phyloP scores from a whole-genome alignment of 2,888 invertebrate genomes.

The Phengaris alcon region DNA sequence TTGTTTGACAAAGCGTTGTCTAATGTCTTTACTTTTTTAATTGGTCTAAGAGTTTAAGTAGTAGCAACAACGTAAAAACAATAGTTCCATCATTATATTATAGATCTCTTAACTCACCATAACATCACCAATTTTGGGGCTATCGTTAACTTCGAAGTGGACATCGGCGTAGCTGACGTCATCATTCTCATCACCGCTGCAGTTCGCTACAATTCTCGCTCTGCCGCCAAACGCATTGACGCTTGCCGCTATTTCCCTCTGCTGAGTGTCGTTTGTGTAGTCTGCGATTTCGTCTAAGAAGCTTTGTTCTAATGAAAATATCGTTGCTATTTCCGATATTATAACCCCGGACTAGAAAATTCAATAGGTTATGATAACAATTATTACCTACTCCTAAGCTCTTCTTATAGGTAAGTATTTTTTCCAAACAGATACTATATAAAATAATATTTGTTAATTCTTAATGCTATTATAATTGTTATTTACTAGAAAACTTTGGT shows the following conservation, averaged over 20 bases:
- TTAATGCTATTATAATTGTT: no score
- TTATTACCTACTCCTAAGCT: no score
- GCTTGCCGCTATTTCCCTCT: conserved; percentile 46
- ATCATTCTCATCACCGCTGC: conserved; percentile 49
- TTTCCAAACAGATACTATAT: no score
- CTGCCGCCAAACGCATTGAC: conserved; percentile 47
- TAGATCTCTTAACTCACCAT: neutral
- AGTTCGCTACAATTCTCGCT: conserved; percentile 51
- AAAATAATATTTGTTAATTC: no score
- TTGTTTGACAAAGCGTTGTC: no score
- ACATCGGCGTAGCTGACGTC: conserved; percentile 52
- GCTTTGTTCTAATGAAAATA: conserved; percentile 57
- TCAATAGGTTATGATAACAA: conserved; percentile 30
- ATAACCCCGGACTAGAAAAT: conserved; percentile 49
- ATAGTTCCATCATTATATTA: neutral
- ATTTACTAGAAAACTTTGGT: neutral
- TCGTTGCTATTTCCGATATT: conserved; percentile 49
- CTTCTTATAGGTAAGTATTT: no score
- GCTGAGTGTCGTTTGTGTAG: conserved; percentile 55
- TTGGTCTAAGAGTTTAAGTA: no score
- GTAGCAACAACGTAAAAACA: no score
- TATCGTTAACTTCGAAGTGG: conserved; percentile 46
- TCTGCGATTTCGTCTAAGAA: conserved; percentile 57
- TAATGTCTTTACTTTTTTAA: no score
- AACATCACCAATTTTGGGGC: conserved; percentile 42